These are phyloP conservation scores for Brassicogethes aeneus DNA, from an alignment of 2,888 invertebrate genomes.

Conservation along the genomic window DNA sequence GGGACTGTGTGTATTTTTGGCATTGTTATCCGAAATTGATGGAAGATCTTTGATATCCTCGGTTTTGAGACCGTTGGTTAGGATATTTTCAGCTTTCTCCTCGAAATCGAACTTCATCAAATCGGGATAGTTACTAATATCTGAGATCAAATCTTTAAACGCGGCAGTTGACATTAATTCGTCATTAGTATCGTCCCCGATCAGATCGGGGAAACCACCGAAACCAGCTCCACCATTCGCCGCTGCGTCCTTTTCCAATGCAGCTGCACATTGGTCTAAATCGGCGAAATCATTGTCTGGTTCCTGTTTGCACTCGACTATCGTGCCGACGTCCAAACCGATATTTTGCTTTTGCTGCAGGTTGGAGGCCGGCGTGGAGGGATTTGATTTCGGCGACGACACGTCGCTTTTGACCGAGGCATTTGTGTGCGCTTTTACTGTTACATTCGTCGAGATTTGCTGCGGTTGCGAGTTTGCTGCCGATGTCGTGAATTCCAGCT, in stretches of 20 bases:
- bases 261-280: conserved; percentile 73
- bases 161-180: conserved; percentile 67
- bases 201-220: conserved; percentile 72
- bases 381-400: conserved; percentile 45
- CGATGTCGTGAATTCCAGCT: conserved; percentile 80
- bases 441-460: conserved; percentile 87
- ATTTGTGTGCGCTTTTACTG: conserved; percentile 73
- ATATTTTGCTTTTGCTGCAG: conserved; percentile 29
- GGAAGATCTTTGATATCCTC: conserved; percentile 34
- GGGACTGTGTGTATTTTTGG: conserved; percentile 31
- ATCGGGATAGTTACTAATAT: conserved; percentile 70
- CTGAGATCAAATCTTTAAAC: conserved; percentile 80
- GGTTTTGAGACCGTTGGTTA: conserved; percentile 30
- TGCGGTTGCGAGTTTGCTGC: conserved; percentile 81
- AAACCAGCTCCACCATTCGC: conserved; percentile 63
- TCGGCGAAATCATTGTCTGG: conserved; percentile 84
- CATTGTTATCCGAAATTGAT: conserved; percentile 13
- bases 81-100: conserved; percentile 38
- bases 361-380: conserved; percentile 35
- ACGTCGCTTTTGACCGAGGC: conserved; percentile 55
- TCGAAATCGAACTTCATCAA: conserved; percentile 75
- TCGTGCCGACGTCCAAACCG: conserved; percentile 48
- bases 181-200: conserved; percentile 75
- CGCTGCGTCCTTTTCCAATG: conserved; percentile 75
- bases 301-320: conserved; percentile 64